These are phyloP conservation scores for Monomorium pharaonis DNA, from an alignment of 1,140 invertebrate genomes.

Conservation along the genomic window DNA sequence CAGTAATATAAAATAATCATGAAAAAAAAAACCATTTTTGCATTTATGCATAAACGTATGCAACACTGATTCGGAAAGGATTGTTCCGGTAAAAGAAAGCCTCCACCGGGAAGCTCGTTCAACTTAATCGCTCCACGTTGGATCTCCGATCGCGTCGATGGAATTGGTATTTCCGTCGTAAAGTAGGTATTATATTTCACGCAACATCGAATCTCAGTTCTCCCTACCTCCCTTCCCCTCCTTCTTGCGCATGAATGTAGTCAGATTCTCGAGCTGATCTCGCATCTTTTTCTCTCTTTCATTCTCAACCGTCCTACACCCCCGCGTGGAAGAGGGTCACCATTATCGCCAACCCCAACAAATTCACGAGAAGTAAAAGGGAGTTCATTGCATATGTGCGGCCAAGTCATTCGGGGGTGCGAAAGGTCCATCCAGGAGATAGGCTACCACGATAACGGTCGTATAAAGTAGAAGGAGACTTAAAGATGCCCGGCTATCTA, in stretches of 20 bases:
- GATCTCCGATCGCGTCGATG: constrained; percentile 35
- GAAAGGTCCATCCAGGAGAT: constrained; percentile 73
- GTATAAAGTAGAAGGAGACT: constrained; percentile 69
- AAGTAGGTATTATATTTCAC: constrained; percentile 67
- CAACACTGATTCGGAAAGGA: background rate
- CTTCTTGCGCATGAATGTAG: constrained; percentile 24
- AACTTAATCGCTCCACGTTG: constrained; percentile 46
- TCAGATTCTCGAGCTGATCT: constrained; percentile 61
- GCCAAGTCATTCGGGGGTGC: constrained; percentile 66
- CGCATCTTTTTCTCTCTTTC: constrained; percentile 53
- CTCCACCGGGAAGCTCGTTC: constrained; percentile 22
- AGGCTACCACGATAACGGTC: constrained; percentile 68
- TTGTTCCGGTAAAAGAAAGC: constrained; percentile 21
- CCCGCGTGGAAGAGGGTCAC: constrained; percentile 64
- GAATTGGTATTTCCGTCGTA: constrained; percentile 50
- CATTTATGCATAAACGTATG: background rate
- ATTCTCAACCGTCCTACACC: constrained; percentile 13
- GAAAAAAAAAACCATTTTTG: background rate
- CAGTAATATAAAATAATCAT: background rate
- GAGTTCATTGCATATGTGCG: constrained; percentile 75
- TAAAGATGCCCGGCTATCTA: constrained; percentile 63
- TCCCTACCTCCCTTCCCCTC: no score
- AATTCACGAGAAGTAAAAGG: constrained; percentile 72
- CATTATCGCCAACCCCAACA: constrained; percentile 72
- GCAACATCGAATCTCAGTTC: constrained; percentile 62